Conservation (phyloP, 2,113 vertebrate genomes). For the Upupa epops region DNA sequence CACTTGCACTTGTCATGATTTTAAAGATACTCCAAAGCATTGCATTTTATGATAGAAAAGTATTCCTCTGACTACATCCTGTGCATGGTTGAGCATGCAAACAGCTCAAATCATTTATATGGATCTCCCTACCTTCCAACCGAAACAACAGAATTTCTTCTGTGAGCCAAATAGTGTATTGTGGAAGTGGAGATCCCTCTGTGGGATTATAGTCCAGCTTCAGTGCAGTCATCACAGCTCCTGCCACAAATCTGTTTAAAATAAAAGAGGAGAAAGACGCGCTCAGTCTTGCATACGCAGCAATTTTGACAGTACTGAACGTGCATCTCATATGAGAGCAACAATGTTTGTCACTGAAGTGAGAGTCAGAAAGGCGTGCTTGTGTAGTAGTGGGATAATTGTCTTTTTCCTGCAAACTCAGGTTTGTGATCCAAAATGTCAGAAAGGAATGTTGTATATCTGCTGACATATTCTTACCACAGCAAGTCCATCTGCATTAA, state of each 20-base stretch:
- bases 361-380: neutral
- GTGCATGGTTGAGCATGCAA: slow-evolving; percentile 6
- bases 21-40: neutral
- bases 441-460: slow-evolving; percentile 3
- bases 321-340: neutral
- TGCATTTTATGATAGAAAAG: neutral
- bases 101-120: neutral
- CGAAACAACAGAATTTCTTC: neutral
- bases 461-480: neutral
- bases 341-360: neutral
- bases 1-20: neutral
- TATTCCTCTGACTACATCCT: neutral
- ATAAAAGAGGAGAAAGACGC: neutral
- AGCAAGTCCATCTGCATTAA: slow-evolving; percentile 5
- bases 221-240: neutral
- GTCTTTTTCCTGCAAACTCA: neutral
- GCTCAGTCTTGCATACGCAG: neutral
- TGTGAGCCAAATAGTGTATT: neutral
- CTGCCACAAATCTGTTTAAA: neutral
- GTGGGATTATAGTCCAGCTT: neutral
- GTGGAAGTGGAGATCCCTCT: neutral
- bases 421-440: neutral
- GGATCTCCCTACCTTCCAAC: neutral
- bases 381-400: neutral
- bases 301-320: neutral